A percentile compares a stretch with the other conserved stretches of the same genome.
Conservation (phyloP, 2,888 invertebrate genomes). For the Apotomis capreana region DNA sequence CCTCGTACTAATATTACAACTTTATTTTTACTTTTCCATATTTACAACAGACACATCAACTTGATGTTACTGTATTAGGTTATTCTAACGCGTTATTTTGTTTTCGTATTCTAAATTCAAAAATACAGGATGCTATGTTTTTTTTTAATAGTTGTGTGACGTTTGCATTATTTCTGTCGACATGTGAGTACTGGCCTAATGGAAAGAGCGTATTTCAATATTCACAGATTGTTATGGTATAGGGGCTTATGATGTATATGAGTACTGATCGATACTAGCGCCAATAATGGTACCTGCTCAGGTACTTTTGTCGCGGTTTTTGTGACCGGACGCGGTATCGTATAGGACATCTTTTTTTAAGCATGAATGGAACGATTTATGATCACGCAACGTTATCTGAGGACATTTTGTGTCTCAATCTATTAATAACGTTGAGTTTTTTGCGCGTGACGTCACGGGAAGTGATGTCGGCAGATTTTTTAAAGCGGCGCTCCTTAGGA, state of each 20-base stretch:
- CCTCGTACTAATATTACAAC: not conserved
- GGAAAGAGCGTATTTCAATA: not conserved
- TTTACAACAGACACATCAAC: no score
- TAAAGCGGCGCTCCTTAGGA: no score
- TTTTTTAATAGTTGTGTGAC: no score
- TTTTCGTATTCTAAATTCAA: no score
- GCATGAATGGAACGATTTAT: constrained; percentile 38
- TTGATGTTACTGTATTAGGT: no score
- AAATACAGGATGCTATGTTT: no score
- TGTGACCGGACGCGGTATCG: constrained; percentile 28
- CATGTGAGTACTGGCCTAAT: not conserved
- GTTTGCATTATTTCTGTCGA: no score
- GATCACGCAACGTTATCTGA: constrained; percentile 30
- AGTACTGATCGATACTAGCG: constrained; percentile 1
- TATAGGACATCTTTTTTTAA: constrained; percentile 32
- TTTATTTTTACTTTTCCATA: no score
- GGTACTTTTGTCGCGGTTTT: constrained; percentile 24
- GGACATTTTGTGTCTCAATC: constrained; percentile 38
- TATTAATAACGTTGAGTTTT: constrained; percentile 34
- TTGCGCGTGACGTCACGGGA: constrained; percentile 26
- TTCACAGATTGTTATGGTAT: not conserved
- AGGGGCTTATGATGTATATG: not conserved
- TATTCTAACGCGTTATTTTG: no score
- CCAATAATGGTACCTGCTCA: not conserved
- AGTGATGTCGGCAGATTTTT: constrained; percentile 17